Evolutionary conservation across 2,888 invertebrate genomes (phyloP).

Genomic region (Amphipoea oculea): DNA sequence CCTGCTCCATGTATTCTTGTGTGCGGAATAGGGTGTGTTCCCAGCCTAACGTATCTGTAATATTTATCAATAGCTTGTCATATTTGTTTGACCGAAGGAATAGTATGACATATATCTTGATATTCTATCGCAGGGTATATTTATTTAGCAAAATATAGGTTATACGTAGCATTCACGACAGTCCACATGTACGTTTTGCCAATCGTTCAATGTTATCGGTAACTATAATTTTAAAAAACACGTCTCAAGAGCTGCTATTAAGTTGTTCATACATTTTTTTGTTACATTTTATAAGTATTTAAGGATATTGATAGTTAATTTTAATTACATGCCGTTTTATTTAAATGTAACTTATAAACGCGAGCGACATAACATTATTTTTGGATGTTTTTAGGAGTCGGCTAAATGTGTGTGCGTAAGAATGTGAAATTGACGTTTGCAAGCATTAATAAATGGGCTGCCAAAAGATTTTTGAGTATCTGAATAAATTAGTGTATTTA

Average conservation of each 20-base stretch:
- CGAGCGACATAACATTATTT: neutral
- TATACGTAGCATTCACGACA: conserved; percentile 17
- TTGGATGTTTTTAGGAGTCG: neutral
- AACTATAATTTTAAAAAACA: conserved; percentile 45
- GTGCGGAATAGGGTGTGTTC: conserved; percentile 26
- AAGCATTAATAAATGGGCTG: conserved; percentile 16
- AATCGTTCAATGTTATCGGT: conserved; percentile 45
- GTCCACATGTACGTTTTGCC: conserved; percentile 17
- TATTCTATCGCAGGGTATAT: conserved; percentile 32
- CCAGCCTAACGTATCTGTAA: conserved; percentile 22
- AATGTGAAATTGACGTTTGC: conserved; percentile 15
- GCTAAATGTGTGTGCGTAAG: neutral
- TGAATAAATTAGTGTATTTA: conserved; percentile 48
- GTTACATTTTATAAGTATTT: neutral
- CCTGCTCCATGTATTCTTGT: conserved; percentile 45
- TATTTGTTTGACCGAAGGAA: conserved; percentile 35
- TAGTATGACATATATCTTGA: conserved; percentile 47
- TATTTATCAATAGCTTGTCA: conserved; percentile 46
- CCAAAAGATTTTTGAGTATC: conserved; percentile 21
- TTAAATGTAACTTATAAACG: conserved; percentile 15
- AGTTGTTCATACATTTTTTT: conserved; percentile 21
- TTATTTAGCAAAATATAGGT: conserved; percentile 43
- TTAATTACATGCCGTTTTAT: conserved; percentile 16
- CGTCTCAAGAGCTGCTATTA: conserved; percentile 28
- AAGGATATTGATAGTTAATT: conserved; percentile 32